Evolutionary conservation across 2,113 vertebrate species (phyloP), one percentile per base, ranked within the genome.

Genomic region (Scalopus aquaticus): DNA sequence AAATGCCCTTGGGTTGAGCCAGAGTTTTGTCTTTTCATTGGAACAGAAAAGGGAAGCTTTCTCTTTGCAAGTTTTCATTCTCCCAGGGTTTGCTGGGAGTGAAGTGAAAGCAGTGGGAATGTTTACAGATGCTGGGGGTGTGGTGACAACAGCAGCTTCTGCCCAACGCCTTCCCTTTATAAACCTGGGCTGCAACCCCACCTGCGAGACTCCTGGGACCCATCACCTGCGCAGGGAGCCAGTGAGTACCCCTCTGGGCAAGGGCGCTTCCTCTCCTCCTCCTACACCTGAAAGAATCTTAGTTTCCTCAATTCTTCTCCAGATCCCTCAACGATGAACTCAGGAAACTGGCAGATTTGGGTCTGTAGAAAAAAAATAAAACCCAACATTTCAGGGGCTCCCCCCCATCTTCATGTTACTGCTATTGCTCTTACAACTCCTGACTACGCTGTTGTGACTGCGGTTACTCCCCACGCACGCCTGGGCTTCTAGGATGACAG

Each of bases 151-250:
- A 20, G 19, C 20, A 6, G 54, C 51, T 56, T 56, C 54, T 56
- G 54, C 54, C 51, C 98, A 98, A 98, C 98, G 97, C 97, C 98
- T 98, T 84, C 60, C 96, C 97, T 98, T 97, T 98, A 98, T 98
- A 98, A 98, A 98, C 95, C 91, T 95, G 76, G 95, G 93, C 96
- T 94, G 89, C 89, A 0, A 95, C 96, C 95, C 91, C 95, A 97
- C 96, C 94, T 97, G 96, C 95, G 16, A 84, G 97, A 94, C 97
- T 96, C n/a, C 20, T 94, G 93, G 49, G 0, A 96, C 93, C 91
- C 97, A 51, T 95, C 95, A 96, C 98, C 97, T 93, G 96, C 89
- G 24, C 54, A 19, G 60, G 62, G 62, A 83, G 96, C 96, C 64
- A 98, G 98, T 99, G 98, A 98, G 98, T 98, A 98, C 97, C 60